Conservation (phyloP, 2,888 invertebrate genomes). For the Osmoderma eremita region DNA sequence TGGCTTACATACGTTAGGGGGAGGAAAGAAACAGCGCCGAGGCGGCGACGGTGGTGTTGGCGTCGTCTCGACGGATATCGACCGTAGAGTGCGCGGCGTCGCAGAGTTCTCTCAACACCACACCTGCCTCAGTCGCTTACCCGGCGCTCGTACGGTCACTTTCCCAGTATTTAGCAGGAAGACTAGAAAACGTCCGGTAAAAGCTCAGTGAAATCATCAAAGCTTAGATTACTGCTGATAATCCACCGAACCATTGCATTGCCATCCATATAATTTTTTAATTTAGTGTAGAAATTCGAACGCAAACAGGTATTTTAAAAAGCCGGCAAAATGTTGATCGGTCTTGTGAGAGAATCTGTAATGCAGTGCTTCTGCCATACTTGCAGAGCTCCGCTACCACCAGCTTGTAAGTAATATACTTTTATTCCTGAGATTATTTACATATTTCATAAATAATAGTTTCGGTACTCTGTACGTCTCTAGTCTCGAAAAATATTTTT, state of each 20-base stretch:
- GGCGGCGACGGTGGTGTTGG: slow-evolving; percentile 50
- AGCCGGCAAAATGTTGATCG: slow-evolving; percentile 79
- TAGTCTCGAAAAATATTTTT: neutral
- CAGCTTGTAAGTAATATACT: slow-evolving; percentile 73
- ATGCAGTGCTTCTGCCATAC: slow-evolving; percentile 95
- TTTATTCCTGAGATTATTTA: neutral
- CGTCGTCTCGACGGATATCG: slow-evolving; percentile 58
- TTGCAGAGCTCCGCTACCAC: slow-evolving; percentile 85
- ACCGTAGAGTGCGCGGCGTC: slow-evolving; percentile 62
- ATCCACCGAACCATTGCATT: slow-evolving; percentile 30
- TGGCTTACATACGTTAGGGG: slow-evolving; percentile 43
- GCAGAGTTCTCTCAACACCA: slow-evolving; percentile 60
- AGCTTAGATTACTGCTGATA: slow-evolving; percentile 6
- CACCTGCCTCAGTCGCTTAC: slow-evolving; percentile 58
- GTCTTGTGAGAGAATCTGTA: slow-evolving; percentile 89
- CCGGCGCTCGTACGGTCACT: slow-evolving; percentile 36
- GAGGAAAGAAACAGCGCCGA: slow-evolving; percentile 42
- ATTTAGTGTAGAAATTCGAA: slow-evolving; percentile 33
- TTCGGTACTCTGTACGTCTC: slow-evolving; percentile 15
- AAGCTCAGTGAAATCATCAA: slow-evolving; percentile 29
- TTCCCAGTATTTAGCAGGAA: slow-evolving; percentile 21
- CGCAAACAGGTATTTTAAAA: slow-evolving; percentile 10
- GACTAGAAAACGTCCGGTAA: slow-evolving; percentile 31
- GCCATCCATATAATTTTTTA: slow-evolving; percentile 37
- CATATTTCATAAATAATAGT: slow-evolving; percentile 5